phyloP scores from a whole-genome alignment of 2,888 invertebrate genomes.

The Blomia tropicalis region DNA sequence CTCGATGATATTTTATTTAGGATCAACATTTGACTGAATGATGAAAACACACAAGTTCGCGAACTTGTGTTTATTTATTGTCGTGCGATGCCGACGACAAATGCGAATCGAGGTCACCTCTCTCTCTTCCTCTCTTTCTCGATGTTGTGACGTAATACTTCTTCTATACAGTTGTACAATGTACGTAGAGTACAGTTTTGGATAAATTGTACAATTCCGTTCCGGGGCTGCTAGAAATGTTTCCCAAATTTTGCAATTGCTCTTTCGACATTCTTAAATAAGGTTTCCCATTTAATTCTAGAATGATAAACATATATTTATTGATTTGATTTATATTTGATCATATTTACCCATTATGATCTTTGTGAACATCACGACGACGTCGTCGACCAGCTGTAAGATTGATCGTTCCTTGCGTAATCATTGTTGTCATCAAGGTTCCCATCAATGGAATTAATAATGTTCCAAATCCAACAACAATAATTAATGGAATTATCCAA shows the following conservation, averaged over 20 bases:
- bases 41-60: no score
- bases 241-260: constrained; percentile 1
- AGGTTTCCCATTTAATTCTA: not conserved
- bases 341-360: not conserved
- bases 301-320: not conserved
- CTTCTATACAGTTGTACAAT: no score
- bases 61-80: no score
- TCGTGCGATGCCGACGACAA: no score
- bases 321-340: not conserved
- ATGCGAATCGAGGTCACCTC: no score
- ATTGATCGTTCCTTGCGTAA: constrained; percentile 25
- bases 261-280: not conserved
- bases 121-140: no score
- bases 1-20: no score
- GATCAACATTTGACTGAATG: no score
- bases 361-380: not conserved
- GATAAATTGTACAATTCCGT: no score
- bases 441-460: constrained; percentile 28
- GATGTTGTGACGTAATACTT: no score
- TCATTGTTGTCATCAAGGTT: constrained; percentile 29
- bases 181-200: no score
- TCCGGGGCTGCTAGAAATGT: not conserved
- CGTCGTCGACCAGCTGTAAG: constrained; percentile 24
- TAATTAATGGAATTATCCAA: constrained; percentile 28
- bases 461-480: constrained; percentile 29